Base-by-base conservation (phyloP, 1,140 invertebrate species). In the Adoxophyes honmai region DNA sequence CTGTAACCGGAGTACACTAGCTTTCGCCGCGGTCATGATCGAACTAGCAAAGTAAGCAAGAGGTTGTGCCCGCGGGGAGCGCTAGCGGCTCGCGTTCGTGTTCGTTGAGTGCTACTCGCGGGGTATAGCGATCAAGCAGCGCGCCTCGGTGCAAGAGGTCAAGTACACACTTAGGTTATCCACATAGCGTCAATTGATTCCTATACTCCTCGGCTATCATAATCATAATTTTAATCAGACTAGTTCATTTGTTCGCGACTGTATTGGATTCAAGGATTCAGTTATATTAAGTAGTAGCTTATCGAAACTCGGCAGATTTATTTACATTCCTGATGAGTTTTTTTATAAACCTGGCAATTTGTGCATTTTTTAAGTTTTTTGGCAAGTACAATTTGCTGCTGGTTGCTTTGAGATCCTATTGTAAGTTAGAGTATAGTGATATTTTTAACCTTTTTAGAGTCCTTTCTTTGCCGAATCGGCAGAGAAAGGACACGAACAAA, bases 331-430 rank as follows among this genome's bases (percentile, higher is more conserved):
- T 69, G 57, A 69, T 57, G 56, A 57, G 34, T 34, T 39, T 34
- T 58, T 37, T 21, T 42, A 36, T 28, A 42, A 37, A 54, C 52
- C 59, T 42, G 36, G 21, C 37, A 14, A 37, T 52, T 11, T 55
- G 52, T 34, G 52, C 15, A 38, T 34, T 18, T 54, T 37, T 39
- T 36, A 36, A 48, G 42, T 21, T 55, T 61, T 74, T 68, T 68
- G 62, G 67, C 76, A 80, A 87, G 84, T 85, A 85, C 81, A 84
- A 85, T 75, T 70, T 60, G 57, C 61, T 60, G 62, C 61, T 60
- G 62, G 57, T 74, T 68, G 65, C 61, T 69, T 67, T 37, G 55
- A 78, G 64, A 69, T 75, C 66, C 68, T 75, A 66, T 66, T 66
- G 59, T 80, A 78, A 73, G 68, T 78, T 78, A 80, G 75, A 58